Base-by-base conservation (phyloP, 2,888 invertebrate species). In the Chalcosyrphus nemorum region DNA sequence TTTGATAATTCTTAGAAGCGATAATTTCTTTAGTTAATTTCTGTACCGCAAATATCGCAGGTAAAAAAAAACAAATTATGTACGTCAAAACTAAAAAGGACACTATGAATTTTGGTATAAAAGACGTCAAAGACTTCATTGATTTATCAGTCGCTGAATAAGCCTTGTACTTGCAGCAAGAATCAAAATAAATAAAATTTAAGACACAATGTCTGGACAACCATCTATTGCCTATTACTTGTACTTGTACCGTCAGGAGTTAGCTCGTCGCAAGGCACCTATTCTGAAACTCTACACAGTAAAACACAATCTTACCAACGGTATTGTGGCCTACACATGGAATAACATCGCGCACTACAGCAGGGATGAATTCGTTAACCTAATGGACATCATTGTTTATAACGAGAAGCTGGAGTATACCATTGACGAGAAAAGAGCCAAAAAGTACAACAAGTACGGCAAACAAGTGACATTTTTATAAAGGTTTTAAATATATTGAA, bases 221-320 rank as follows among this genome's bases (percentile, higher is more conserved):
- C 41, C 59, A n/a, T 59, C 77, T 4, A 17, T 70, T 29, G 70
- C 43, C 3, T 77, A 70, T 13, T 19, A 70, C n/a, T 19, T 77
- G 19, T 77, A 70, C n/a, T 1, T 38, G 1, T 77, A 77, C 4
- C 54, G 77, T 13, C 27, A 38, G 17, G 45, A 63, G 19, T 24
- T 77, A 4, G 27, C 21, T n/a, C 70, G 61, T 19, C 61, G 38
- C 15, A 52, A 56, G 2, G 15, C 17, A 1, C 35, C 15, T 4
- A 0, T 11, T 5, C 15, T 56, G 11, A 43, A 15, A 15, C 15
- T 47, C 6, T 21, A 19, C 0, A 63, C 27, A 41, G 61, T 56
- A 1, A 77, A 77, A 47, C 54, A 70, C 2, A 6, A 5, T 4
- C 38, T 77, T 0, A 77, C 77, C 7, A 70, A 54, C 27, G 45